Base-by-base conservation (phyloP, 2,797 vertebrate genomes). In the Karalla daura region DNA sequence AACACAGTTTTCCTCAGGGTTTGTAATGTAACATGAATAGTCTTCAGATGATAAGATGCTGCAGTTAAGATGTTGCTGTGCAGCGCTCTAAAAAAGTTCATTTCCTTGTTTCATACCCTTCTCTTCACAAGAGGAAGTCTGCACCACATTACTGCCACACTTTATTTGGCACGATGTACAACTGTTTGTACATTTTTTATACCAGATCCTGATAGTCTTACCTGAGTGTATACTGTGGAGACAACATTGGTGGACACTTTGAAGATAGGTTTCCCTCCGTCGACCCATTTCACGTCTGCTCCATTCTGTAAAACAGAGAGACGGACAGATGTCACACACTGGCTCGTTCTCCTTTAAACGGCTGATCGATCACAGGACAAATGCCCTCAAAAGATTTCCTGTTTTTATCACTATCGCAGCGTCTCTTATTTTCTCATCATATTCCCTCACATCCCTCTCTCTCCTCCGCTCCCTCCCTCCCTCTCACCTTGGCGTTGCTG, bases 141-240 rank as follows among this genome's bases (percentile, higher is more conserved):
- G n/a, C 24, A 28, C 45, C 43, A 47, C 52, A 39, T 32, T 10
- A n/a, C n/a, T n/a, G n/a, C n/a, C n/a, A n/a, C n/a, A n/a, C n/a
- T n/a, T n/a, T n/a, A n/a, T n/a, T n/a, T n/a, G n/a, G n/a, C n/a
- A n/a, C n/a, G n/a, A n/a, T n/a, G n/a, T n/a, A n/a, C n/a, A n/a
- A n/a, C n/a, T n/a, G n/a, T n/a, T n/a, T n/a, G n/a, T n/a, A n/a
- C n/a, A n/a, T 45, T 44, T 64, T 37, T n/a, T 35, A 18, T 14
- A 37, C 2, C 17, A 21, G n/a, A n/a, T n/a, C n/a, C n/a, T n/a
- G n/a, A n/a, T 3, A 4, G 27, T 30, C 83, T 88, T 80, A 98
- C 98, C 96, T 99, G 97, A 94, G 98, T 97, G 75, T 99, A 97
- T 59, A 99, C 94, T 64, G 98, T 99, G 7, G 98, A 99, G 37